phyloP scores from a whole-genome alignment of 2,113 vertebrate genomes.

The Genyomyrus donnyi region DNA sequence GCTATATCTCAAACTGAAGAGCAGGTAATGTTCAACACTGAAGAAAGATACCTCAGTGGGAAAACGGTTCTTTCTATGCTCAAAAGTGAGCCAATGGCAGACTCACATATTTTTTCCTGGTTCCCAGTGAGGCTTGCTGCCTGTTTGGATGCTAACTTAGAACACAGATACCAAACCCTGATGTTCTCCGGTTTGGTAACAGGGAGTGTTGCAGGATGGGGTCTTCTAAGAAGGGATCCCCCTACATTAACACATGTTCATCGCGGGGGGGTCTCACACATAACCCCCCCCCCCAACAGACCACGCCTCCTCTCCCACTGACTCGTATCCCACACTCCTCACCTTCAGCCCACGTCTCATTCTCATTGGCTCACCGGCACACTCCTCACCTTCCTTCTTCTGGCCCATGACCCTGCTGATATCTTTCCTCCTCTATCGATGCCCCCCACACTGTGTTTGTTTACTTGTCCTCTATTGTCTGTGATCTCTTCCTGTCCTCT shows the following conservation, averaged over 20 bases:
- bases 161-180: not conserved
- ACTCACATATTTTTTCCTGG: not conserved
- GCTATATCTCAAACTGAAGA: not conserved
- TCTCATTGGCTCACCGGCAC: not conserved
- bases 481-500: not conserved
- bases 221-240: not conserved
- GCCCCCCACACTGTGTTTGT: not conserved
- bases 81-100: not conserved
- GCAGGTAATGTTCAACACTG: not conserved
- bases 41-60: not conserved
- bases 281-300: not conserved
- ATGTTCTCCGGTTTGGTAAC: not conserved
- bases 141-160: not conserved
- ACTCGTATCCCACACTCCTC: not conserved
- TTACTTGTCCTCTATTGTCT: not conserved
- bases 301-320: not conserved
- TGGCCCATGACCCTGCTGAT: not conserved
- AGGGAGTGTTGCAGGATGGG: not conserved
- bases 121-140: not conserved
- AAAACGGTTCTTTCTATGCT: not conserved
- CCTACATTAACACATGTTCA: not conserved
- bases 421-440: not conserved
- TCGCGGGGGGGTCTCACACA: not conserved
- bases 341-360: not conserved
- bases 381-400: not conserved